These are phyloP conservation scores for Chlorocebus sabaeus DNA, from an alignment of 2,113 vertebrate species.

Conservation along the genomic window DNA sequence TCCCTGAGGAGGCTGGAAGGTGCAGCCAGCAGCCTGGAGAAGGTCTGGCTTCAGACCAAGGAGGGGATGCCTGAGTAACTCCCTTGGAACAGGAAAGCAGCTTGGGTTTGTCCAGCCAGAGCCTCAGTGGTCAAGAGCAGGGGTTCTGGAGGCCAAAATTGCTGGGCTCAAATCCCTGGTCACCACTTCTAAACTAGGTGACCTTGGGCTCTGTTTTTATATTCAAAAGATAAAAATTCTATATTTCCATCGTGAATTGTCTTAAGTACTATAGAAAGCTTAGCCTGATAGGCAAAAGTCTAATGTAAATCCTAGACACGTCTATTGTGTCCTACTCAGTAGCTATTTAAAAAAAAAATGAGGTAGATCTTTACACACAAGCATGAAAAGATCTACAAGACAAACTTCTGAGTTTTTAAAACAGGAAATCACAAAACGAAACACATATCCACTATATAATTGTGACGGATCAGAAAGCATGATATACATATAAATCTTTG, in stretches of 20 bases:
- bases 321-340: not conserved
- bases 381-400: not conserved
- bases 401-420: not conserved
- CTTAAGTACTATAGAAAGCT: not conserved
- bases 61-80: not conserved
- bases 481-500: not conserved
- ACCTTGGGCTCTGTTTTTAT: not conserved
- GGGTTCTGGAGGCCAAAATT: not conserved
- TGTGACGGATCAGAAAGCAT: not conserved
- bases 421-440: slow-evolving; percentile 10
- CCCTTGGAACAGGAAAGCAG: not conserved
- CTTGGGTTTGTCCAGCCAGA: not conserved
- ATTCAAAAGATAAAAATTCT: not conserved
- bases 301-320: not conserved
- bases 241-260: not conserved
- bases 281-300: not conserved
- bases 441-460: not conserved
- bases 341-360: not conserved
- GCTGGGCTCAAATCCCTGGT: not conserved
- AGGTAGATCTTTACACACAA: not conserved
- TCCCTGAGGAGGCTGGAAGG: not conserved
- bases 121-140: not conserved
- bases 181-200: not conserved
- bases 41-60: not conserved
- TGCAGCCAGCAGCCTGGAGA: not conserved